phyloP scores from a whole-genome alignment of 1,140 invertebrate species.

The Drosophila arizonae region DNA sequence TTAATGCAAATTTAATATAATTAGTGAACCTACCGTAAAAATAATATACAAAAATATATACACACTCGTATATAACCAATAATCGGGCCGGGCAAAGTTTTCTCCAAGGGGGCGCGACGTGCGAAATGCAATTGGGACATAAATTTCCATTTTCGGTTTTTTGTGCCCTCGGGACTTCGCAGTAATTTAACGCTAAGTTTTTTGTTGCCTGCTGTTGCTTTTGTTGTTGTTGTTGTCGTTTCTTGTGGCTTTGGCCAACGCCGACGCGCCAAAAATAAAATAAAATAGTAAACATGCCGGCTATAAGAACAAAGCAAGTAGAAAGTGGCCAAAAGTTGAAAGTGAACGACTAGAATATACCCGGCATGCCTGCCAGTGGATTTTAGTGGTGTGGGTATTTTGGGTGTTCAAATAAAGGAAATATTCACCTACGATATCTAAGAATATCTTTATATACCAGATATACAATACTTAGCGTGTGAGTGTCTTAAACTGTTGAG shows the following conservation, averaged over 20 bases:
- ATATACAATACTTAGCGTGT: too few relatives aligned
- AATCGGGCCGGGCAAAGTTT: constrained; percentile 58
- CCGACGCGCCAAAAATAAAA: constrained; percentile 63
- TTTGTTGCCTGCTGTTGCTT: constrained; percentile 16
- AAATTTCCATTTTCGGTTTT: constrained; percentile 80
- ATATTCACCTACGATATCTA: too few relatives aligned
- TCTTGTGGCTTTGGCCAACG: constrained; percentile 20
- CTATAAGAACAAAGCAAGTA: constrained; percentile 45
- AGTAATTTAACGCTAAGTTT: constrained; percentile 81
- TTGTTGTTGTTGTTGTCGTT: constrained; percentile 9
- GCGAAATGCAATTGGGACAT: constrained; percentile 77
- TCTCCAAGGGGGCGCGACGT: constrained; percentile 5
- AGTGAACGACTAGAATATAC: too few relatives aligned
- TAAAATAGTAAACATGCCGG: constrained; percentile 49
- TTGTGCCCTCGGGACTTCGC: constrained; percentile 70
- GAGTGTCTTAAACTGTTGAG: too few relatives aligned
- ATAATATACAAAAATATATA: not conserved
- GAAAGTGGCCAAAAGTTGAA: constrained; percentile 48
- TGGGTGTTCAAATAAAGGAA: too few relatives aligned
- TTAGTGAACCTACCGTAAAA: constrained; percentile 51
- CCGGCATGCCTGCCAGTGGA: too few relatives aligned
- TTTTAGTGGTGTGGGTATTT: too few relatives aligned
- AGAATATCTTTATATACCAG: too few relatives aligned
- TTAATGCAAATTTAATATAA: constrained; percentile 74
- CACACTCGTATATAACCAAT: constrained; percentile 48